Conservation (phyloP, 1,140 invertebrate genomes). For the Drosophila seguyi region DNA sequence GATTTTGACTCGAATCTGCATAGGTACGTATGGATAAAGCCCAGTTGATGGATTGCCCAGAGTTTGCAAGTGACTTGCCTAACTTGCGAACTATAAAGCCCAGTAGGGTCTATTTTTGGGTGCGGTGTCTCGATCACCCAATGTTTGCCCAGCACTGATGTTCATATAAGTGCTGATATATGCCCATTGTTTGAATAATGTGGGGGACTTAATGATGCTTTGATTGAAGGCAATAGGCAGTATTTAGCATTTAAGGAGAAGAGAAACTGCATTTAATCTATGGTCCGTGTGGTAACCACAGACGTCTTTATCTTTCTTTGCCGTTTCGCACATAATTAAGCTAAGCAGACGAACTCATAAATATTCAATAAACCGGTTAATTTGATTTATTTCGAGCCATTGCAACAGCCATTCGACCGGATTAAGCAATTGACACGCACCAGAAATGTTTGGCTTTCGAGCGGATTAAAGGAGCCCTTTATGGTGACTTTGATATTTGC, state of each 20-base stretch:
- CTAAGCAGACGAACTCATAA: constrained; percentile 24
- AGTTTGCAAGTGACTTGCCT: constrained; percentile 42
- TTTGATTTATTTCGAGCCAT: constrained; percentile 4
- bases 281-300: constrained; percentile 9
- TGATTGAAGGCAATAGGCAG: constrained; percentile 10
- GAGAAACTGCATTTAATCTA: constrained; percentile 11
- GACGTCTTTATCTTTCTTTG: not conserved
- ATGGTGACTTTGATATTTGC: constrained; percentile 18
- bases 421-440: constrained; percentile 32
- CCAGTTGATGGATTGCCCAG: constrained; percentile 4
- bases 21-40: not conserved
- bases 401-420: constrained; percentile 31
- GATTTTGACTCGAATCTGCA: constrained; percentile 19
- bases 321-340: constrained; percentile 22
- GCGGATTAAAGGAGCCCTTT: constrained; percentile 20
- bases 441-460: constrained; percentile 12
- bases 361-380: constrained; percentile 31
- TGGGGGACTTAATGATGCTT: constrained; percentile 14
- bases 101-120: not conserved
- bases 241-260: constrained; percentile 5
- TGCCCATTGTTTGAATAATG: not conserved
- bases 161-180: constrained; percentile 7
- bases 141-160: not conserved
- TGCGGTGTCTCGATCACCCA: not conserved
- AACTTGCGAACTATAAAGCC: constrained; percentile 10